A percentile compares a stretch with the other conserved stretches of the same genome.
phyloP scores from a whole-genome alignment of 2,888 invertebrate species.

The Agrochola macilenta region DNA sequence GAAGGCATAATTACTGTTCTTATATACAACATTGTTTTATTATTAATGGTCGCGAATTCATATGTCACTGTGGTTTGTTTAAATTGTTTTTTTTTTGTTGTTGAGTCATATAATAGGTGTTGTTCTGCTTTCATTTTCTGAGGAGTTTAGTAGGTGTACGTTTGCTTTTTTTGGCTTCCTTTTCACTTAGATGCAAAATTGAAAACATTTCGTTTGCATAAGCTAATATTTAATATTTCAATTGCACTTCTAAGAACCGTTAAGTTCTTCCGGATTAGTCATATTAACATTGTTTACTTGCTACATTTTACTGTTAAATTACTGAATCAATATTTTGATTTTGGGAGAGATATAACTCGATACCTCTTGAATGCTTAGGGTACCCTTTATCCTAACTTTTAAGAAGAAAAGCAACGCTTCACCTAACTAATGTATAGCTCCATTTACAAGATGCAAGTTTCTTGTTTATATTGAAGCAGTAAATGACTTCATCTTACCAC shows the following conservation, averaged over 20 bases:
- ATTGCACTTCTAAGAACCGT: not conserved
- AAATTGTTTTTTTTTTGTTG: constrained; percentile 34
- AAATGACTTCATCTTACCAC: not conserved
- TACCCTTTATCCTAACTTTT: not conserved
- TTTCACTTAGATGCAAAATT: constrained; percentile 20
- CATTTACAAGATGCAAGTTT: not conserved
- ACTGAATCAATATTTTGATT: not conserved
- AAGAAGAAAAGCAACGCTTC: not conserved
- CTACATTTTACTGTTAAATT: not conserved
- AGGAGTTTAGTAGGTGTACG: constrained; percentile 26
- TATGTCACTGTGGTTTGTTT: constrained; percentile 32
- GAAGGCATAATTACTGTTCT: constrained; percentile 13
- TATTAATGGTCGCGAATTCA: constrained; percentile 45
- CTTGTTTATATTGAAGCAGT: not conserved
- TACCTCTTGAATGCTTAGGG: not conserved
- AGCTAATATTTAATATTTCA: constrained; percentile 21
- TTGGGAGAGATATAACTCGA: not conserved
- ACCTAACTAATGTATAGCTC: not conserved
- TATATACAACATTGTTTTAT: constrained; percentile 37
- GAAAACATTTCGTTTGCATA: constrained; percentile 28
- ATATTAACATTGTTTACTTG: not conserved
- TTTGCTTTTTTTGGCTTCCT: constrained; percentile 20
- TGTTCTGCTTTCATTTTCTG: constrained; percentile 45
- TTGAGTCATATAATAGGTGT: constrained; percentile 3
- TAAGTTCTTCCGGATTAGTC: constrained; percentile 4